Evolutionary conservation across 2,888 invertebrate genomes (phyloP).

Genomic region (Nomada lathburiana): DNA sequence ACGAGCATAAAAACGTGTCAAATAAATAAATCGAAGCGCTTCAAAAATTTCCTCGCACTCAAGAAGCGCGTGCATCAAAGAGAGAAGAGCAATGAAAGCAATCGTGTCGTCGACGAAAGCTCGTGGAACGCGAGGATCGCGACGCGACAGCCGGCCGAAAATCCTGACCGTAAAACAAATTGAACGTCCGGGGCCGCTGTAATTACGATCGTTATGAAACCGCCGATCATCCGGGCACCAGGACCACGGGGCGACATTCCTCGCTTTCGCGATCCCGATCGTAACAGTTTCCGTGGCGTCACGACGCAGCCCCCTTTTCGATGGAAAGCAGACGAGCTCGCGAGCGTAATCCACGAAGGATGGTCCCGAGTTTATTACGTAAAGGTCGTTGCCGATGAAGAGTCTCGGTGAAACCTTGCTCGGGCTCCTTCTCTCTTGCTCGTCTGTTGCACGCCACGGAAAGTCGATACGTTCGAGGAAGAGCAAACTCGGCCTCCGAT

Average conservation of each 20-base stretch:
- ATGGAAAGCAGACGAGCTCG: slow-evolving; percentile 73
- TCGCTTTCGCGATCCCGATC: slow-evolving; percentile 32
- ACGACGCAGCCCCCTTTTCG: slow-evolving; percentile 1
- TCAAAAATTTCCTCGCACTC: too few species aligned
- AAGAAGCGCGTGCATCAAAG: not conserved
- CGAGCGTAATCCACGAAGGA: slow-evolving; percentile 55
- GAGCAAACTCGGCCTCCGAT: slow-evolving; percentile 1
- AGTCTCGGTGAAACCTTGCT: slow-evolving; percentile 62
- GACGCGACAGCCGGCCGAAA: slow-evolving; percentile 4
- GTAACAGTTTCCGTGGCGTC: slow-evolving; percentile 11
- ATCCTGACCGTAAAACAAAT: not conserved
- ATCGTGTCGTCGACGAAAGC: not conserved
- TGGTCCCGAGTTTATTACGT: slow-evolving; percentile 71
- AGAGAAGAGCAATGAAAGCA: not conserved
- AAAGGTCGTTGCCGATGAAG: slow-evolving; percentile 77
- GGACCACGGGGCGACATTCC: slow-evolving; percentile 29
- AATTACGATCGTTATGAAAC: slow-evolving; percentile 46
- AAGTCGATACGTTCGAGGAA: slow-evolving; percentile 15
- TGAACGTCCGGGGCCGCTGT: too few species aligned
- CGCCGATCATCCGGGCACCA: slow-evolving; percentile 5
- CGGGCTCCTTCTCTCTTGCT: slow-evolving; percentile 1
- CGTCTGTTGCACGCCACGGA: not conserved
- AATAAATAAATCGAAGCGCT: too few species aligned
- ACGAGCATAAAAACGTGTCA: too few species aligned
- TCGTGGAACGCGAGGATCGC: not conserved